phyloP scores from a whole-genome alignment of 2,113 vertebrate genomes.

The Dasyornis broadbenti region DNA sequence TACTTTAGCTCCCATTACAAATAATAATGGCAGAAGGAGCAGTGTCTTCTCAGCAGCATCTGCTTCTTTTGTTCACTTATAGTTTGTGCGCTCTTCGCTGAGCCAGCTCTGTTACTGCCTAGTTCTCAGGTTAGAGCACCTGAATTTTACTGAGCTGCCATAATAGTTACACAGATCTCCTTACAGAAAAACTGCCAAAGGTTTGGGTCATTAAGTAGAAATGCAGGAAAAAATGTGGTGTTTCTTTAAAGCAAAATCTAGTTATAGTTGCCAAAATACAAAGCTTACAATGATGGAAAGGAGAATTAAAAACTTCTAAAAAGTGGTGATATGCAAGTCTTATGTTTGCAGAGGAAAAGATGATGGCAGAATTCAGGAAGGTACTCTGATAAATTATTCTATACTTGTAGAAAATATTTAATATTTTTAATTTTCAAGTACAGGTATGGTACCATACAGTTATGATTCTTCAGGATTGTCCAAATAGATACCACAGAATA shows the following conservation, averaged over 20 bases:
- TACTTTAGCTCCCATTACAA: background rate
- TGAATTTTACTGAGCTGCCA: background rate
- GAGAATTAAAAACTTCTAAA: background rate
- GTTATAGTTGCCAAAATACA: background rate
- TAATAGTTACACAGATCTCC: background rate
- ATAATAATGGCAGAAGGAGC: background rate
- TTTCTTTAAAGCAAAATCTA: background rate
- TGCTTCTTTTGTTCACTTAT: background rate
- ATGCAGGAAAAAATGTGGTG: background rate
- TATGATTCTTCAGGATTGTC: background rate
- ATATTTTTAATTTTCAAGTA: background rate
- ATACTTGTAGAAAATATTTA: background rate
- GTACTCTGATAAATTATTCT: background rate
- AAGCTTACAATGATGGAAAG: background rate
- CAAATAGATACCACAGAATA: background rate
- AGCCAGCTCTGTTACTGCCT: background rate
- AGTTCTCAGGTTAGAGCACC: accelerated
- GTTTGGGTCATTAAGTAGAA: background rate
- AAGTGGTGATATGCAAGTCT: background rate
- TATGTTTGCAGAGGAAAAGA: background rate
- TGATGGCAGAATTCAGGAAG: background rate
- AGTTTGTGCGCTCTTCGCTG: background rate
- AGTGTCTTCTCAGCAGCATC: background rate
- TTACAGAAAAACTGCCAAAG: background rate
- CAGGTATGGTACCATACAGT: background rate